These are phyloP conservation scores for Thalassophryne amazonica DNA, from an alignment of 2,797 vertebrate species.

Conservation along the genomic window DNA sequence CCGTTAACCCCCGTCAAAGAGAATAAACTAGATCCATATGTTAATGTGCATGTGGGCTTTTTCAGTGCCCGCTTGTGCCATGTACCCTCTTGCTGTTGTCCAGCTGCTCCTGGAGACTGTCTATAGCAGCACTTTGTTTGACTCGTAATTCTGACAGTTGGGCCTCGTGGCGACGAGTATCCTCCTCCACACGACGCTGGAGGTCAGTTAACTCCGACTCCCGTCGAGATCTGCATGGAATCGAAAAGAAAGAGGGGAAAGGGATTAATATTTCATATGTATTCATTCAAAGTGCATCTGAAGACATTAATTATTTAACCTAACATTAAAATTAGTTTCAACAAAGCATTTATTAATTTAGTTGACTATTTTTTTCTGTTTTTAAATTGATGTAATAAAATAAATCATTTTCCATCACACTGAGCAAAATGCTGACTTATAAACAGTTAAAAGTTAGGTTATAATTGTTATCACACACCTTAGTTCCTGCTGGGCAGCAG, in stretches of 20 bases:
- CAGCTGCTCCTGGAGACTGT: conserved; percentile 81
- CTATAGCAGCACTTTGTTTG: conserved; percentile 77
- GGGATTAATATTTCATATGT: not conserved
- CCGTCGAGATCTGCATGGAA: conserved; percentile 71
- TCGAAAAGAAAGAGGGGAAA: not conserved
- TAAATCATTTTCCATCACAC: no score
- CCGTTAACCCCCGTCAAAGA: no score
- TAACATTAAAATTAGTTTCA: no score
- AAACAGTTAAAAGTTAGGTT: not conserved
- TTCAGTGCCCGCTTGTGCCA: not conserved
- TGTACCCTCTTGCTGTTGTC: conserved; percentile 82
- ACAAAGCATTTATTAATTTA: not conserved
- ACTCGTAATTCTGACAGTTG: conserved; percentile 80
- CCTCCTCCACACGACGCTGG: conserved; percentile 80
- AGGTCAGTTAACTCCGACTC: conserved; percentile 80
- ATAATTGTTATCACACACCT: conserved; percentile 65
- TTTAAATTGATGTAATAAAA: not conserved
- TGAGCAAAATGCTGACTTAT: not conserved
- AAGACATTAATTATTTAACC: no score
- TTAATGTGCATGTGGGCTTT: not conserved
- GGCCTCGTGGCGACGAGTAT: conserved; percentile 77
- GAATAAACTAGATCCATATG: not conserved
- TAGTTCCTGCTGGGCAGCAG: conserved; percentile 89
- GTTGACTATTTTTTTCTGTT: not conserved
- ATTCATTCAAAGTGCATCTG: no score